Evolutionary conservation across 2,888 invertebrate species (phyloP).

Genomic region (Oscheius sp.): DNA sequence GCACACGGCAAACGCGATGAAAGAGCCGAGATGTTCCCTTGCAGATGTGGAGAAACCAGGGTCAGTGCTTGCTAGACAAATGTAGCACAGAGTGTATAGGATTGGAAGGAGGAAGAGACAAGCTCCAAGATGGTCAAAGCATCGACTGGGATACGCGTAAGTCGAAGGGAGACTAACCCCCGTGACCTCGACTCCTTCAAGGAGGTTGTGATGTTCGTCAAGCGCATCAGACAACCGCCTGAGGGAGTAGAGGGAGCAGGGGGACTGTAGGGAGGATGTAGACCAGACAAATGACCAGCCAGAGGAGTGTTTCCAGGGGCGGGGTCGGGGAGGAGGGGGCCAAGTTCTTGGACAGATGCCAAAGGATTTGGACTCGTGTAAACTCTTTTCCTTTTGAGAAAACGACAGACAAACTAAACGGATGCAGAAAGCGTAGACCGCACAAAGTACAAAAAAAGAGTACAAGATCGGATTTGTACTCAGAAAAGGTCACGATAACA

Average conservation of each 20-base stretch:
- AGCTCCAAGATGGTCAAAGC: slow-evolving; percentile 11
- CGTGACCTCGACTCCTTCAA: slow-evolving; percentile 32
- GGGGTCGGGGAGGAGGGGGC: slow-evolving; percentile 14
- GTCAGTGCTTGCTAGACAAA: neutral
- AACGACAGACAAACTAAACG: neutral
- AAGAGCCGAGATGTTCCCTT: slow-evolving; percentile 18
- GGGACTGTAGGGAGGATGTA: slow-evolving; percentile 6
- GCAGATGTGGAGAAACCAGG: slow-evolving; percentile 3
- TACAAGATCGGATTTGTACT: neutral
- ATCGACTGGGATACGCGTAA: slow-evolving; percentile 12
- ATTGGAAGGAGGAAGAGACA: slow-evolving; percentile 20
- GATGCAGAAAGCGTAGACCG: too few relatives aligned
- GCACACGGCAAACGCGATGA: slow-evolving; percentile 14
- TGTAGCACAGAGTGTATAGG: neutral
- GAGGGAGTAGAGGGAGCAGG: slow-evolving; percentile 27
- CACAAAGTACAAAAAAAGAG: neutral
- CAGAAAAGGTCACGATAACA: neutral
- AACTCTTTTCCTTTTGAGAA: neutral
- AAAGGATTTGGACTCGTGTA: slow-evolving; percentile 15
- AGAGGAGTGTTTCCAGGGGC: neutral
- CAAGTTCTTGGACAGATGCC: neutral
- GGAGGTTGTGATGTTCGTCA: slow-evolving; percentile 31
- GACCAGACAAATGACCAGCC: slow-evolving; percentile 6
- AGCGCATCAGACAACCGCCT: slow-evolving; percentile 26
- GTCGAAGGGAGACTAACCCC: neutral